A percentile compares a stretch with the other conserved stretches of the same genome.
Conservation (phyloP, 2,797 vertebrate genomes). For the Diglossa cyanea region DNA sequence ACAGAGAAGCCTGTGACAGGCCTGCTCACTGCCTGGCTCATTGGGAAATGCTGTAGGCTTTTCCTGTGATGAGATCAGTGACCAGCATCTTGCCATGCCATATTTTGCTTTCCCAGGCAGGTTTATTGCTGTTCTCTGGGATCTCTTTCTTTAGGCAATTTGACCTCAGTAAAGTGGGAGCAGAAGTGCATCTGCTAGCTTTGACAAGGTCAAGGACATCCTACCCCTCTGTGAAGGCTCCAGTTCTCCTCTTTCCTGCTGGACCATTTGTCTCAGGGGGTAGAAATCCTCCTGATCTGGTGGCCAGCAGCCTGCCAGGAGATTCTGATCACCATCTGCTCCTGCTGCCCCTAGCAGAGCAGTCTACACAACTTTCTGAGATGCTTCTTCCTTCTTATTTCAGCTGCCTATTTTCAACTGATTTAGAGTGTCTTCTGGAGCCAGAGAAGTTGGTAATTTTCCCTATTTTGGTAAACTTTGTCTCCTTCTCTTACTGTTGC, state of each 20-base stretch:
- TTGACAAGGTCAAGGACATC: neutral
- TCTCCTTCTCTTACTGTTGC: neutral
- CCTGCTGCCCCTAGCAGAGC: neutral
- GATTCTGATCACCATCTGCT: neutral
- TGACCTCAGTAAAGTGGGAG: neutral
- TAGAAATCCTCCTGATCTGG: neutral
- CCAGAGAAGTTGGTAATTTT: neutral
- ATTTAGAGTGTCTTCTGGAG: neutral
- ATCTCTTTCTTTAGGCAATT: neutral
- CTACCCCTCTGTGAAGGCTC: neutral
- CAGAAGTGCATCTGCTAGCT: neutral
- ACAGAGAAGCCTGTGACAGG: neutral
- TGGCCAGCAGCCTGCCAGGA: rapidly evolving
- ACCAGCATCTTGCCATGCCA: neutral
- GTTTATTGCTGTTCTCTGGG: neutral
- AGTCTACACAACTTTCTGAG: neutral
- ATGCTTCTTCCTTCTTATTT: neutral
- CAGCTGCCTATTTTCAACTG: neutral
- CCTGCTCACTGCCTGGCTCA: neutral
- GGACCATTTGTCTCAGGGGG: neutral
- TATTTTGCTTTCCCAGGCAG: neutral
- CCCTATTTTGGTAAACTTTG: neutral
- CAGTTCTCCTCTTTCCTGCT: neutral
- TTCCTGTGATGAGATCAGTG: neutral
- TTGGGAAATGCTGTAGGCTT: neutral